Evolutionary conservation across 2,888 invertebrate species (phyloP), one percentile per base, ranked within the genome.

Genomic region (Idaea straminata): DNA sequence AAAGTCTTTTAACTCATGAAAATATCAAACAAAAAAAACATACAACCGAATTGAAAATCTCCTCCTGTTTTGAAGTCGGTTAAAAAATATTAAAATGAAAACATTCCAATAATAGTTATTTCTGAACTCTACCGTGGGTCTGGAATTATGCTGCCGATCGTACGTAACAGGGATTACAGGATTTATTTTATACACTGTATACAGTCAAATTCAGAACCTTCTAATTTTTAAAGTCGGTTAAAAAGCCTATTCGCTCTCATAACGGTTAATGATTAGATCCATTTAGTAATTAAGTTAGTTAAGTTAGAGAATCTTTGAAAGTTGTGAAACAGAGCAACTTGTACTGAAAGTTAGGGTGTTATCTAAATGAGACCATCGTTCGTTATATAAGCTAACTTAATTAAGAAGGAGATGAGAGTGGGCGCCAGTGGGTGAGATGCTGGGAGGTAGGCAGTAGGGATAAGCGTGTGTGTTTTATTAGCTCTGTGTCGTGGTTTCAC

Each of bases 321-420:
- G 87, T 87, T 47, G 47, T 66, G 89, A 89, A 90, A 88, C 85
- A 87, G 82, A 77, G 81, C 80, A 87, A 91, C 79, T 90, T 89
- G 82, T 74, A 82, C 79, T 83, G 66, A 85, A 88, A 93, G 88
- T 93, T 92, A 90, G 89, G 86, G 90, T 86, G 89, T 92, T 93
- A 93, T 93, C 93, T 93, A 92, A 92, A 93, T 93, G 93, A 93
- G 93, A 91, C 89, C 93, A 92, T 93, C 93, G 92, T 91, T 91
- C 92, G 93, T 93, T 93, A 93, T 92, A 91, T 93, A 93, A 93
- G 92, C 93, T 93, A 92, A 93, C 92, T 93, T 93, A 93, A 93
- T 93, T 93, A 93, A 93, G 93, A 93, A 92, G 88, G 88, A 90
- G 93, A 92, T 92, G 92, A 91, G 92, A 91, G 88, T 88, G 89